phyloP scores from a whole-genome alignment of 1,140 invertebrate genomes.

The Augochlora pura region DNA sequence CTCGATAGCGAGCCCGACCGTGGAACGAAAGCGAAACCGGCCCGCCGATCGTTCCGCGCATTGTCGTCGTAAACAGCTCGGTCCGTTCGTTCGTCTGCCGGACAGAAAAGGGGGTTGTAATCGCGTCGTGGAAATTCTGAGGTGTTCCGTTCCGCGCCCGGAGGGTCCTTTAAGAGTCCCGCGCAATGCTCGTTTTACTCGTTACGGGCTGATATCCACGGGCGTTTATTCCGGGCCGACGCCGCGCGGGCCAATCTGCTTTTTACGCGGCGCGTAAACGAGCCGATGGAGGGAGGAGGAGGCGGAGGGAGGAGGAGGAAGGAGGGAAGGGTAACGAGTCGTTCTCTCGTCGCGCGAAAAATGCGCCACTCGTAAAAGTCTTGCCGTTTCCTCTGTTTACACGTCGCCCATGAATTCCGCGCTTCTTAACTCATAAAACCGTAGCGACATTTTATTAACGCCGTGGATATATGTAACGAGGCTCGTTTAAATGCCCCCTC shows the following conservation, averaged over 20 bases:
- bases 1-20: background rate
- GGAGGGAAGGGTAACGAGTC: slow-evolving; percentile 51
- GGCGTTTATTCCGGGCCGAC: slow-evolving; percentile 14
- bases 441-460: slow-evolving; percentile 56
- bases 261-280: slow-evolving; percentile 52
- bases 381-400: slow-evolving; percentile 48
- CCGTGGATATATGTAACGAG: slow-evolving; percentile 46
- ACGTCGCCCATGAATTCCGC: slow-evolving; percentile 30
- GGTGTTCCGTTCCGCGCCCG: background rate
- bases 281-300: slow-evolving; percentile 22
- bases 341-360: slow-evolving; percentile 48
- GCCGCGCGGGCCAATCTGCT: slow-evolving; percentile 46
- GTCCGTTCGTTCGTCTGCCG: too few species aligned
- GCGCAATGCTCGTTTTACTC: slow-evolving; percentile 11
- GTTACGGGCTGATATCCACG: slow-evolving; percentile 29
- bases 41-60: background rate
- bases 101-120: too few species aligned
- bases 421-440: slow-evolving; percentile 56
- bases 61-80: background rate
- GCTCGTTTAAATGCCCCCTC: slow-evolving; percentile 39
- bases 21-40: background rate
- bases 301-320: too few species aligned
- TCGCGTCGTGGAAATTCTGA: background rate
- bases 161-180: background rate
- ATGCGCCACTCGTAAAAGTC: slow-evolving; percentile 55